A percentile compares a stretch with the other conserved stretches of the same genome.
Evolutionary conservation across 2,888 invertebrate genomes (phyloP).

Genomic region (Ormyrus thymus): DNA sequence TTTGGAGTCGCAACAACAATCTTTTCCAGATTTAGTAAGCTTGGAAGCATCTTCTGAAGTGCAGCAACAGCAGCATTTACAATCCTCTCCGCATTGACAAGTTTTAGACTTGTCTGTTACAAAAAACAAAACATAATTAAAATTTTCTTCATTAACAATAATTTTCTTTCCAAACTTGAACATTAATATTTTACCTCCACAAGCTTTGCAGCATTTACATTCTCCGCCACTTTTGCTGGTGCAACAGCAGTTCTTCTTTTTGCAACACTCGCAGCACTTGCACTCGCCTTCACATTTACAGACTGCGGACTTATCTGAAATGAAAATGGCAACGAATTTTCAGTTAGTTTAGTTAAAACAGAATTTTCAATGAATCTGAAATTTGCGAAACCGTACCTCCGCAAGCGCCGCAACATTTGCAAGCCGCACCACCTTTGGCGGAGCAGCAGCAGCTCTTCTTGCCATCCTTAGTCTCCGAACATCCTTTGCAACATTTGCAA

Average conservation of each 20-base stretch:
- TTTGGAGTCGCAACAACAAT: background rate
- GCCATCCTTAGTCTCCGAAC: background rate
- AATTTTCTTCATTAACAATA: background rate
- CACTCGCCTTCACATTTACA: too few species aligned
- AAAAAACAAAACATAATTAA: slow-evolving; percentile 6
- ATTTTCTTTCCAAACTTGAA: background rate
- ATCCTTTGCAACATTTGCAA: slow-evolving; percentile 2
- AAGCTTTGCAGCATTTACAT: slow-evolving; percentile 27
- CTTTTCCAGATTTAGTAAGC: background rate
- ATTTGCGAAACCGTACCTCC: too few species aligned
- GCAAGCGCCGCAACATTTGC: background rate
- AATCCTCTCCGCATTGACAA: slow-evolving; percentile 26
- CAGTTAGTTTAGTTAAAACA: too few species aligned
- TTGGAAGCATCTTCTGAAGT: background rate
- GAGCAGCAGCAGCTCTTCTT: background rate
- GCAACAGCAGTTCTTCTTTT: too few species aligned
- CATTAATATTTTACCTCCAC: slow-evolving; percentile 29
- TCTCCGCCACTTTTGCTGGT: background rate
- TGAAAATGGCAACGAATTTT: too few species aligned
- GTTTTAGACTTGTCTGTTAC: slow-evolving; percentile 22
- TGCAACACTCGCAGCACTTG: too few species aligned
- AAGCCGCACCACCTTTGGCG: background rate
- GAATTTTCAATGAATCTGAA: too few species aligned
- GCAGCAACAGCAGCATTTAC: slow-evolving; percentile 43
- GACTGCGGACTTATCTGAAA: too few species aligned